Conservation (phyloP, 1,140 invertebrate genomes). For the Bilobella aurantiaca region DNA sequence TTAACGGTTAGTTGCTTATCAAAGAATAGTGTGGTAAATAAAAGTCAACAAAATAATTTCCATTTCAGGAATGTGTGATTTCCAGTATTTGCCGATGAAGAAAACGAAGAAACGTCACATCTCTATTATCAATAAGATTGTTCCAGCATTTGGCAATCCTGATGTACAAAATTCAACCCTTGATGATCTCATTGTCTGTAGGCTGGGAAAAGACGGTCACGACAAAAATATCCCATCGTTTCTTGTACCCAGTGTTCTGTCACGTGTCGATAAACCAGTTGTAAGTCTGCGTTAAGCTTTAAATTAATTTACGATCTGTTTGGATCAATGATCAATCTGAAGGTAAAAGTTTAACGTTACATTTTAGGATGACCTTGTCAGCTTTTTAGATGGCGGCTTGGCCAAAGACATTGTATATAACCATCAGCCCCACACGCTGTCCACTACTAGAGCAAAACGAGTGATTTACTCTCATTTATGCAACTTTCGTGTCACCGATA, state of each 20-base stretch:
- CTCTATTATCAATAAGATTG: constrained; percentile 55
- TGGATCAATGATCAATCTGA: neutral
- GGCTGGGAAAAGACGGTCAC: neutral
- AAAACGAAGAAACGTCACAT: constrained; percentile 41
- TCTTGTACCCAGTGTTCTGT: constrained; percentile 14
- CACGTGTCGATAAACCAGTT: constrained; percentile 15
- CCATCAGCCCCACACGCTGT: neutral
- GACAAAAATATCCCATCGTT: neutral
- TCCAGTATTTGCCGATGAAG: constrained; percentile 73
- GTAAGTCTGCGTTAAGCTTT: constrained; percentile 13
- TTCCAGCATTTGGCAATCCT: constrained; percentile 44
- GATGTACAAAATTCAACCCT: constrained; percentile 8
- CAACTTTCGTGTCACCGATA: constrained; percentile 20
- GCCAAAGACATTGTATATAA: neutral
- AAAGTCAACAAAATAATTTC: neutral
- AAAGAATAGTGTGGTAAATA: constrained; percentile 18
- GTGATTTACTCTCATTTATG: constrained; percentile 23
- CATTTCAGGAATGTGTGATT: constrained; percentile 70
- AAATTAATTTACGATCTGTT: neutral
- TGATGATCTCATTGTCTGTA: neutral
- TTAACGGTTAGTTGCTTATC: constrained; percentile 51
- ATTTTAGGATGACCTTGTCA: neutral
- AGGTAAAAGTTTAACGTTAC: neutral
- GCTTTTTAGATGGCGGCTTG: neutral
- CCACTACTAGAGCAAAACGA: constrained; percentile 7